A percentile compares a stretch with the other conserved stretches of the same genome.
phyloP scores from a whole-genome alignment of 2,113 vertebrate species.

The Mastomys natalensis region DNA sequence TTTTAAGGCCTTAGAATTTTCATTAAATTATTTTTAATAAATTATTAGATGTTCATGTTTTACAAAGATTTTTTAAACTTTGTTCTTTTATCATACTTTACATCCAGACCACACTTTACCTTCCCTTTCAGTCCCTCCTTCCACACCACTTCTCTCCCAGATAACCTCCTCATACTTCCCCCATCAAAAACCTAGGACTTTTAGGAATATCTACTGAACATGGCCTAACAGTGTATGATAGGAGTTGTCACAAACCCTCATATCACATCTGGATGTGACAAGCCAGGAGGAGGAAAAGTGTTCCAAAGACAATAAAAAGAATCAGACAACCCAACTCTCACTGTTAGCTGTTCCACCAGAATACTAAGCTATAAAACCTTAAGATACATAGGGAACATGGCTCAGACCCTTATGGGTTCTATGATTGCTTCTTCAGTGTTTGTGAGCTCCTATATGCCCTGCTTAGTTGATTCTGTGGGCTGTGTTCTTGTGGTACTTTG shows the following conservation, averaged over 20 bases:
- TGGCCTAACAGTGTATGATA: neutral
- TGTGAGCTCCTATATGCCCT: neutral
- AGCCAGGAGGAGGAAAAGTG: neutral
- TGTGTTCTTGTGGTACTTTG: neutral
- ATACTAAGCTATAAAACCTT: neutral
- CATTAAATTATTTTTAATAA: slow-evolving; percentile 11
- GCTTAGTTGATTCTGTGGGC: neutral
- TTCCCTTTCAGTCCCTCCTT: neutral
- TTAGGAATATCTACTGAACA: neutral
- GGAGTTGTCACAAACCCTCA: neutral
- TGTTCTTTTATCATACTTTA: neutral
- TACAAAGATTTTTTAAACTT: neutral
- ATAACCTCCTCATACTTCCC: neutral
- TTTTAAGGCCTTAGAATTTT: neutral
- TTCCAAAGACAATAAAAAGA: too few relatives aligned
- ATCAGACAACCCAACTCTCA: too few relatives aligned
- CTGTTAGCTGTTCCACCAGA: too few relatives aligned
- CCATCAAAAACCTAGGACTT: neutral
- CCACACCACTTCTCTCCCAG: neutral
- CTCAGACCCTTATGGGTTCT: neutral
- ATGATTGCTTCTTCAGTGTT: neutral
- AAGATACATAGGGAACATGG: neutral
- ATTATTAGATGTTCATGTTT: neutral
- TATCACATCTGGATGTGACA: neutral
- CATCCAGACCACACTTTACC: neutral